Conservation (phyloP, 1,140 invertebrate genomes). For the Philaenus spumarius region DNA sequence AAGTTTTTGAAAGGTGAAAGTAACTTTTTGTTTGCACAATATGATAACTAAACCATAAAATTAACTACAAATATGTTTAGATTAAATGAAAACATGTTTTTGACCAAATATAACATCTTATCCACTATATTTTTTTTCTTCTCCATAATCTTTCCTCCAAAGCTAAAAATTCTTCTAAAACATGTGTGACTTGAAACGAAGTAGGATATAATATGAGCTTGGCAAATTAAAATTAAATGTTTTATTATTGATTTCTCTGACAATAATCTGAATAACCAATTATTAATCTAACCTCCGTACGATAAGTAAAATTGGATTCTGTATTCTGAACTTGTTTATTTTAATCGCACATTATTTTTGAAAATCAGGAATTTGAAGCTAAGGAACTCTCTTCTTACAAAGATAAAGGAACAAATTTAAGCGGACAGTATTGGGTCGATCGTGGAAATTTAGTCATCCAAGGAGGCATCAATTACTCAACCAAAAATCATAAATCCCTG, state of each 20-base stretch:
- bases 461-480: slow-evolving; percentile 58
- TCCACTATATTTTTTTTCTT: no score
- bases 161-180: no score
- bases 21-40: no score
- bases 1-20: no score
- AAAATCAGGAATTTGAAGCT: slow-evolving; percentile 44
- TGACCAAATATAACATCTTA: no score
- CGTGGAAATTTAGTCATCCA: slow-evolving; percentile 61
- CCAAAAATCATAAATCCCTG: slow-evolving; percentile 42
- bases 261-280: background rate
- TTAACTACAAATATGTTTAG: no score
- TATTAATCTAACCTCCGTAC: background rate
- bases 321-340: slow-evolving; percentile 21
- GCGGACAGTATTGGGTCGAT: slow-evolving; percentile 65
- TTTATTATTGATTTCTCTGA: background rate
- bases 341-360: slow-evolving; percentile 18
- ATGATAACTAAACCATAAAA: no score
- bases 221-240: background rate
- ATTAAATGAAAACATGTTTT: no score
- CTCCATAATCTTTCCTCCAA: no score
- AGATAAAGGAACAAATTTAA: slow-evolving; percentile 57
- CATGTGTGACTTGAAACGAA: background rate
- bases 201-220: background rate
- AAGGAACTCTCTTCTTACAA: slow-evolving; percentile 43
- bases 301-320: background rate